Base-by-base conservation (phyloP, 2,888 invertebrate species). In the Leptothorax acervorum region DNA sequence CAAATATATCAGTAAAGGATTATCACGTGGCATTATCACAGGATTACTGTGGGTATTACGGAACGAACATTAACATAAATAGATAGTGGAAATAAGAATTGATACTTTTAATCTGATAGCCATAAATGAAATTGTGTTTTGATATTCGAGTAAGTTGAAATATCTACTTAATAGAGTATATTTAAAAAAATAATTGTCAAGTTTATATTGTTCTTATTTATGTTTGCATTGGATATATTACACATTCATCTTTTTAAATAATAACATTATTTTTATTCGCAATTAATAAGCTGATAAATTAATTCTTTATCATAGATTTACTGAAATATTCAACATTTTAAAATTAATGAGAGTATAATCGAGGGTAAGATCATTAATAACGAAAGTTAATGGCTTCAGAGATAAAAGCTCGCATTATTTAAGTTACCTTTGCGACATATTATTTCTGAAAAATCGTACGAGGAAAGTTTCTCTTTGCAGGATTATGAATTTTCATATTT, bases 401-500 rank as follows among this genome's bases (percentile, higher is more conserved):
- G 60, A 71, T 71, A 73, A 81, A 81, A 73, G 60, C 73, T 45
- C 0, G 9, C 12, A 60, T 55, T 12, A 42, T 18, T 79, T 23
- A 31, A 62, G 4, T 81, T 62, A 62, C 28, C 5, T 73, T 60
- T 0, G 28, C 28, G 8, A 45, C 18, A 5, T 60, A 60, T 60
- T 48, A 79, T 62, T 79, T 78, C 11, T 62, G 48, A 81, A 81
- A 81, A 48, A 73, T 62, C 28, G 39, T 60, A 71, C 12, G 31
- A 48, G 39, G 6, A 81, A 81, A 51, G 55, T 81, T 79, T 60
- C 8, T 55, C 39, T 81, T 71, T 42, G 23, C 48, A 35, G 4
- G 4, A 18, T 18, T 71, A 81, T 62, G 73, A 81, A 73, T 81
- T 81, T 81, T 81, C 18, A 71, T 71, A 60, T 81, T 81, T 73